A percentile compares a stretch with the other conserved stretches of the same genome.
Conservation (phyloP, 2,113 vertebrate genomes). For the Larimichthys polyactis region DNA sequence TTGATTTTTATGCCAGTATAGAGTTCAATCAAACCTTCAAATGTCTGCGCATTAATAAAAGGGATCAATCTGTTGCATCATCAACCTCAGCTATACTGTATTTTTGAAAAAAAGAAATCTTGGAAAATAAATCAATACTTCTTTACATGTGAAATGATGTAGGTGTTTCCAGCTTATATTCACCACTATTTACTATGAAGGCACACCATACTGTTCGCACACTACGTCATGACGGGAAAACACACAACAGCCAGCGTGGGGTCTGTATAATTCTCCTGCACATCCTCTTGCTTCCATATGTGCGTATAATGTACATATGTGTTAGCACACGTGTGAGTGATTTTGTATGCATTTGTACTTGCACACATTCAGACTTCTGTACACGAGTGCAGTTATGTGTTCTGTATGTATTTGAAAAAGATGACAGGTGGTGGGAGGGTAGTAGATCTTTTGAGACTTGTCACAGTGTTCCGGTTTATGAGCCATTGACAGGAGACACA, state of each 20-base stretch:
- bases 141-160: constrained; percentile 45
- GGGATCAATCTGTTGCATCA: constrained; percentile 48
- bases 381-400: constrained; percentile 20
- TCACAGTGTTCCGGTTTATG: constrained; percentile 77
- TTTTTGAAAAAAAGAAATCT: constrained; percentile 20
- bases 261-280: background rate
- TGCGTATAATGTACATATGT: background rate
- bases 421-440: constrained; percentile 72
- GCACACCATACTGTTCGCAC: constrained; percentile 28
- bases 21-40: constrained; percentile 58
- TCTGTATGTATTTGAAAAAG: constrained; percentile 52
- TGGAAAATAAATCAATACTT: constrained; percentile 39
- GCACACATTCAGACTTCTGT: constrained; percentile 35
- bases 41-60: constrained; percentile 48
- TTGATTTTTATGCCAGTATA: constrained; percentile 58
- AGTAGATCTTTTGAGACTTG: constrained; percentile 78
- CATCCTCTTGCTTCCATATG: constrained; percentile 18
- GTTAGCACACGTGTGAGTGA: background rate
- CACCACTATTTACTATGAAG: constrained; percentile 31
- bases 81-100: constrained; percentile 15
- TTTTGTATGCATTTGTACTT: constrained; percentile 28
- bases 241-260: background rate
- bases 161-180: constrained; percentile 22
- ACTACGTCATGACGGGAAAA: constrained; percentile 20
- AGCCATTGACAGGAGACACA: constrained; percentile 79